These are phyloP conservation scores for Hydrotaea diabolus DNA, from an alignment of 2,888 invertebrate species.

Conservation along the genomic window DNA sequence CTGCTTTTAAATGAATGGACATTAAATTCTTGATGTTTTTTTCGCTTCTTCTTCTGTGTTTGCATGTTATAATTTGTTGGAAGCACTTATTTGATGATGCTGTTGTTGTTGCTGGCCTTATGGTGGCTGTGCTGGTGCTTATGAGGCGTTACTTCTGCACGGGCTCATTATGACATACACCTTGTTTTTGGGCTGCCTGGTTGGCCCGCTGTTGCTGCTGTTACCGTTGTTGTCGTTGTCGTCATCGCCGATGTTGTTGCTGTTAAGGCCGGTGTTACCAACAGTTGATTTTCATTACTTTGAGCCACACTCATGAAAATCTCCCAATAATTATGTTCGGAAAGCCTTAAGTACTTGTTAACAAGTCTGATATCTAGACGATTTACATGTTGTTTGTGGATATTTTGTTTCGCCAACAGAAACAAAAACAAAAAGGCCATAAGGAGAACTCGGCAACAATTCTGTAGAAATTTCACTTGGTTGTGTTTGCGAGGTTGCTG, in stretches of 20 bases:
- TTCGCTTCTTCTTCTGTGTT: background rate
- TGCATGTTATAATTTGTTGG: slow-evolving; percentile 66
- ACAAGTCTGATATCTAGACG: slow-evolving; percentile 79
- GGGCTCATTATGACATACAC: slow-evolving; percentile 76
- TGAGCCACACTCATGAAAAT: slow-evolving; percentile 44
- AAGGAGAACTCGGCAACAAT: slow-evolving; percentile 12
- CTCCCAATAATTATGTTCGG: slow-evolving; percentile 62
- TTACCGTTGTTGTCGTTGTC: background rate
- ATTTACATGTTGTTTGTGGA: slow-evolving; percentile 77
- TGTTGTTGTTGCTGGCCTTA: slow-evolving; percentile 41
- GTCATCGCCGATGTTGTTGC: too few relatives aligned
- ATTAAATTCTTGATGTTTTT: slow-evolving; percentile 46
- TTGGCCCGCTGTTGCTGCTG: background rate
- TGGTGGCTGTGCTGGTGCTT: background rate
- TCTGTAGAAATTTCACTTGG: slow-evolving; percentile 50
- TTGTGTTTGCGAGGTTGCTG: background rate
- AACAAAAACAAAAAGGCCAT: background rate
- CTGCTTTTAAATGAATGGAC: slow-evolving; percentile 48
- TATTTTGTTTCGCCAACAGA: slow-evolving; percentile 22
- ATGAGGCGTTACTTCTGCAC: slow-evolving; percentile 54
- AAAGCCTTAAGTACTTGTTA: slow-evolving; percentile 79
- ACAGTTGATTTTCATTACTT: slow-evolving; percentile 40
- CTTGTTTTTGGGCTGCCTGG: slow-evolving; percentile 61
- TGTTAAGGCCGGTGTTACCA: slow-evolving; percentile 49
- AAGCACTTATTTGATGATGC: slow-evolving; percentile 59